A percentile compares a stretch with the other conserved stretches of the same genome.
Evolutionary conservation across 2,113 vertebrate genomes (phyloP).

Genomic region (Elephantulus edwardii): DNA sequence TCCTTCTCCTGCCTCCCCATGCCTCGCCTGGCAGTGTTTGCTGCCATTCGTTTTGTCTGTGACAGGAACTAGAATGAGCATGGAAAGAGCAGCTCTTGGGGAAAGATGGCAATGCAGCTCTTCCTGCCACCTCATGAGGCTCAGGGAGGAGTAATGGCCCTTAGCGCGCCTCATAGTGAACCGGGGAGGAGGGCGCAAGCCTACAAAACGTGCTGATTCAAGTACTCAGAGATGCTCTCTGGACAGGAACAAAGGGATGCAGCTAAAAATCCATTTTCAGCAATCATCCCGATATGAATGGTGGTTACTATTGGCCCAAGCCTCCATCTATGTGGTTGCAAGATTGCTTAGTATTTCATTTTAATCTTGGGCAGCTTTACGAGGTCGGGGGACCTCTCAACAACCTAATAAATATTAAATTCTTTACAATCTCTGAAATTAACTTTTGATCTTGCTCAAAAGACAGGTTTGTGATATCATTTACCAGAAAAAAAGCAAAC

Average conservation of each 20-base stretch:
- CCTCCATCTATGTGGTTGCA: background rate
- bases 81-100: background rate
- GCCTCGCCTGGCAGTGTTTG: background rate
- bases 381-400: too few relatives aligned
- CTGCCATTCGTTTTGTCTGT: background rate
- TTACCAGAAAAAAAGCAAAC: background rate
- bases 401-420: background rate
- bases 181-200: background rate
- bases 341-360: background rate
- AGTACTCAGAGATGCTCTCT: constrained; percentile 79
- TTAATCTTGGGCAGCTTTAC: background rate
- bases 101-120: background rate
- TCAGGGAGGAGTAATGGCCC: constrained; percentile 33
- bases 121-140: background rate
- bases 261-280: constrained; percentile 16
- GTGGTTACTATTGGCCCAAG: background rate
- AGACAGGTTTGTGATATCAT: constrained; percentile 1
- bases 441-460: background rate
- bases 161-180: background rate
- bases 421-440: background rate
- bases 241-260: constrained; percentile 66
- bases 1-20: background rate
- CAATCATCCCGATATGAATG: background rate
- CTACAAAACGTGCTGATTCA: constrained; percentile 53
- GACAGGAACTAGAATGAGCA: background rate